Evolutionary conservation across 2,888 invertebrate species (phyloP).

Genomic region (Lapara coniferarum): DNA sequence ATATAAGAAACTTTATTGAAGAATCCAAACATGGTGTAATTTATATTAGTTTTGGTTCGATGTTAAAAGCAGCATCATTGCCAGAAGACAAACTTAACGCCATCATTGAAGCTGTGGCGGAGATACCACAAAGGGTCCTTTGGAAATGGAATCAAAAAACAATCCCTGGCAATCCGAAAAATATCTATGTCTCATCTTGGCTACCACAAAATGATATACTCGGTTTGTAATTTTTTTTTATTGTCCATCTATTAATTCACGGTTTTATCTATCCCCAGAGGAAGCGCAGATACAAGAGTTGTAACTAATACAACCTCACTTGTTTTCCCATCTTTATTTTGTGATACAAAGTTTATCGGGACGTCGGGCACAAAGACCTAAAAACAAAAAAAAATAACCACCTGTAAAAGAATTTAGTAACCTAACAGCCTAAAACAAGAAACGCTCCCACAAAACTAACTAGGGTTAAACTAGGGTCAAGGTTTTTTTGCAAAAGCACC

Average conservation of each 20-base stretch:
- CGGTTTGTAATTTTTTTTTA: constrained; percentile 29
- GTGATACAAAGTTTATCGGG: too few relatives aligned
- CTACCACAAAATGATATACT: constrained; percentile 87
- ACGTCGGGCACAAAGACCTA: too few relatives aligned
- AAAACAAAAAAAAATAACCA: too few relatives aligned
- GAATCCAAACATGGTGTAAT: constrained; percentile 86
- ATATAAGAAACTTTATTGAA: constrained; percentile 85
- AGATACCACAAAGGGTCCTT: constrained; percentile 86
- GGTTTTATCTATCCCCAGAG: too few relatives aligned
- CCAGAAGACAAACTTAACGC: constrained; percentile 82
- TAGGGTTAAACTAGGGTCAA: too few relatives aligned
- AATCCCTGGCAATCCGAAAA: constrained; percentile 81
- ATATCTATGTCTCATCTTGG: constrained; percentile 85
- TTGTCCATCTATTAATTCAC: too few relatives aligned
- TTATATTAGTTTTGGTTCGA: constrained; percentile 90
- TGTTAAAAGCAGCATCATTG: constrained; percentile 86
- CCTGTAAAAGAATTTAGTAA: too few relatives aligned
- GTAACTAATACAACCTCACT: too few relatives aligned
- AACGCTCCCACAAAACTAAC: neutral
- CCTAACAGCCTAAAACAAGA: neutral
- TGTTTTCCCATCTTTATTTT: too few relatives aligned
- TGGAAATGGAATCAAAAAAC: constrained; percentile 90
- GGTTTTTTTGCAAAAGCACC: too few relatives aligned
- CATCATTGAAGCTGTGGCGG: constrained; percentile 85
- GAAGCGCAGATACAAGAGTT: too few relatives aligned